These are phyloP conservation scores for Teleogryllus oceanicus DNA, from an alignment of 2,888 invertebrate genomes.

Conservation along the genomic window DNA sequence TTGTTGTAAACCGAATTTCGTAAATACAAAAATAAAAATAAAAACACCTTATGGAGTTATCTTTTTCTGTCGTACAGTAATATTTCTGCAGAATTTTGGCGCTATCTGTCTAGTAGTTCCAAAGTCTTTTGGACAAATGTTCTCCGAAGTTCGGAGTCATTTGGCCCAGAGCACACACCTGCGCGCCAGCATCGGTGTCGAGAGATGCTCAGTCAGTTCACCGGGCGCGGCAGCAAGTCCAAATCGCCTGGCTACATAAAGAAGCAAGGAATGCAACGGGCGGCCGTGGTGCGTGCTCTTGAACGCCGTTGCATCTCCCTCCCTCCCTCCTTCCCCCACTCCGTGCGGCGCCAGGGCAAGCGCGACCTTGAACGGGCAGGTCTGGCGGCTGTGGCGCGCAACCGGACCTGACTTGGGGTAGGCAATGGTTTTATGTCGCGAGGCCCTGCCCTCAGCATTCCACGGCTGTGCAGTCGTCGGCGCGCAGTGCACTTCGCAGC, in stretches of 20 bases:
- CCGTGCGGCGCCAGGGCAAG: not conserved
- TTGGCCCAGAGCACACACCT: too few relatives aligned
- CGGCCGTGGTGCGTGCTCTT: not conserved
- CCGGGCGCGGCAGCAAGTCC: too few relatives aligned
- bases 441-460: not conserved
- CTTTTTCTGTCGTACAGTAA: too few relatives aligned
- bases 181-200: too few relatives aligned
- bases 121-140: too few relatives aligned
- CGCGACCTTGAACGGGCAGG: not conserved
- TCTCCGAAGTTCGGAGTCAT: too few relatives aligned
- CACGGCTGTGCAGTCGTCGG: not conserved
- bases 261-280: not conserved
- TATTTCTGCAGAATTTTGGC: too few relatives aligned
- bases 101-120: too few relatives aligned
- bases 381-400: not conserved
- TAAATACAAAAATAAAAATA: too few relatives aligned
- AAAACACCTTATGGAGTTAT: too few relatives aligned
- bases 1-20: too few relatives aligned
- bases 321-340: not conserved
- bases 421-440: constrained; percentile 2
- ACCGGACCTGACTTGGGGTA: constrained; percentile 18
- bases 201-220: too few relatives aligned
- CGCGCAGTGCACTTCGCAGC: not conserved
- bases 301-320: not conserved
- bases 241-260: not conserved